Conservation (phyloP, 2,113 vertebrate genomes). For the Irena cyanogastra region DNA sequence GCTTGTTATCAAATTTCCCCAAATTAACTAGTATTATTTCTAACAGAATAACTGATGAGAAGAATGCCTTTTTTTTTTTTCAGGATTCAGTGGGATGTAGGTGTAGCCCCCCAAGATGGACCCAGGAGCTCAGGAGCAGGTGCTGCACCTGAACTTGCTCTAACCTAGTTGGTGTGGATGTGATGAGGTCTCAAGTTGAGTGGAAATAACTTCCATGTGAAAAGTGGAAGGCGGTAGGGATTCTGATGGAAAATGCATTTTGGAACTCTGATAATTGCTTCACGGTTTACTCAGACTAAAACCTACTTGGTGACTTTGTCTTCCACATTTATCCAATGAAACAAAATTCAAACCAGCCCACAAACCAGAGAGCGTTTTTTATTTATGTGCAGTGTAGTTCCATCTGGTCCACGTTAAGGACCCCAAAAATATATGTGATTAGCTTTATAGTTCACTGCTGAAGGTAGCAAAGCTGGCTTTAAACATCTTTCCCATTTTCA, state of each 20-base stretch:
- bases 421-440: constrained; percentile 26
- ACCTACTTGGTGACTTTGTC: not conserved
- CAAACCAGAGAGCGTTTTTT: constrained; percentile 43
- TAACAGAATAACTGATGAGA: not conserved
- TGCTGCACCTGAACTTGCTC: not conserved
- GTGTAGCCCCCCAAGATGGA: not conserved
- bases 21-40: not conserved
- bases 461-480: constrained; percentile 46
- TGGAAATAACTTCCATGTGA: not conserved
- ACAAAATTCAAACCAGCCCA: constrained; percentile 61
- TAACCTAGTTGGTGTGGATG: not conserved
- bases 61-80: not conserved
- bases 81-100: not conserved
- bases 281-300: constrained; percentile 34
- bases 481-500: constrained; percentile 52
- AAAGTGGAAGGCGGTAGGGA: not conserved
- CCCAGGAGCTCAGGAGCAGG: not conserved
- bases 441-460: constrained; percentile 55
- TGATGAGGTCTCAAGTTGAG: not conserved
- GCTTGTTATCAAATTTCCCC: not conserved
- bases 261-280: constrained; percentile 38
- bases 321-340: constrained; percentile 43
- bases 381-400: constrained; percentile 26
- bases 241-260: not conserved
- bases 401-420: constrained; percentile 53